These are phyloP conservation scores for Propithecus deckenii DNA, from an alignment of 2,797 vertebrate species.

Conservation along the genomic window DNA sequence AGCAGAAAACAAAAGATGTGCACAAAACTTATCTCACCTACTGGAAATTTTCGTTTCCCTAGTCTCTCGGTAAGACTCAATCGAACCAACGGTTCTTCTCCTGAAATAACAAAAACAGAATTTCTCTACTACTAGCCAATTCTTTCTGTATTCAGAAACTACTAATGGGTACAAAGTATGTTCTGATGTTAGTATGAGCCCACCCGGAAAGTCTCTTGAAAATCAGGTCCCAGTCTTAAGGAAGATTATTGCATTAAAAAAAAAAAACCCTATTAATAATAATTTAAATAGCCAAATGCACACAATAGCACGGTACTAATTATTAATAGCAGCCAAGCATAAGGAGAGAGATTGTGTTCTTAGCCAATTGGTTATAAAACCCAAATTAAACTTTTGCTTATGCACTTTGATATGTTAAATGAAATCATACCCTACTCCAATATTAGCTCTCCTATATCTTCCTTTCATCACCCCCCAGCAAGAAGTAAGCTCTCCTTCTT, in stretches of 20 bases:
- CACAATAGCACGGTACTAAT: background rate
- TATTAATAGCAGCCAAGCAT: background rate
- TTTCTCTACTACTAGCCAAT: background rate
- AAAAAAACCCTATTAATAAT: background rate
- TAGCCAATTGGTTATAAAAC: background rate
- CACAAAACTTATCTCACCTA: conserved; percentile 72
- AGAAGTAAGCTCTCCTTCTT: background rate
- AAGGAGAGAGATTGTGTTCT: background rate
- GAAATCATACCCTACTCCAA: background rate
- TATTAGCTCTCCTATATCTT: background rate
- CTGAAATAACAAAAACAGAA: conserved; percentile 67
- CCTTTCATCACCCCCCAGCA: background rate
- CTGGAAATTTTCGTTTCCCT: conserved; percentile 79
- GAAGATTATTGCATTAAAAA: background rate
- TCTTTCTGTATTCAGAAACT: conserved; percentile 31
- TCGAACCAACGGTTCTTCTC: conserved; percentile 82
- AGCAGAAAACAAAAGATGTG: background rate
- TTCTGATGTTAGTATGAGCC: background rate
- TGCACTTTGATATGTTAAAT: background rate
- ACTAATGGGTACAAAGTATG: conserved; percentile 8
- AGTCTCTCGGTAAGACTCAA: conserved; percentile 83
- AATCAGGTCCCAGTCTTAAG: conserved; percentile 22
- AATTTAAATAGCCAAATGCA: conserved; percentile 24
- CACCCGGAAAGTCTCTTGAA: background rate
- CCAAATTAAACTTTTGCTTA: background rate